Percentiles rank a stretch among this genome's conserved stretches.
These are phyloP conservation scores for Diorhabda sublineata DNA, from an alignment of 1,140 invertebrate genomes.

Conservation along the genomic window DNA sequence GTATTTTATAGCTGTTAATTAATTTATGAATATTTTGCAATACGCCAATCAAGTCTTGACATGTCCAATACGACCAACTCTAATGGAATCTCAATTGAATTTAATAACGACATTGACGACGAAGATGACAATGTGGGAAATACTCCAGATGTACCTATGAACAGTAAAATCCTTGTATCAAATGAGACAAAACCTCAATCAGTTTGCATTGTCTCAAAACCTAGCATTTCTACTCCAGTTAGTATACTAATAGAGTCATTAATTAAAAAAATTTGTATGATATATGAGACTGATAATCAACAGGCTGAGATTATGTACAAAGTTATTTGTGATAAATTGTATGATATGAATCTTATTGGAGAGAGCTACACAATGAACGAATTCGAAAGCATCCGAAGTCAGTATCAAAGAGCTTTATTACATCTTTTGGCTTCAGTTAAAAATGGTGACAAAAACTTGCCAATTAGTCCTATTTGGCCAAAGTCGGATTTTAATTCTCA, in stretches of 20 bases:
- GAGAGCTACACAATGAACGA: constrained; percentile 61
- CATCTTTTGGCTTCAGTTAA: constrained; percentile 56
- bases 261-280: constrained; percentile 58
- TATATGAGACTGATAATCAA: constrained; percentile 55
- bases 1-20: neutral
- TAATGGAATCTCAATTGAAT: constrained; percentile 5
- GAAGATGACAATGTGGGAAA: neutral
- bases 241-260: constrained; percentile 62
- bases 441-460: constrained; percentile 50
- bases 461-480: constrained; percentile 48
- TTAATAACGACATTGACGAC: neutral
- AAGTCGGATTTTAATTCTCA: constrained; percentile 53
- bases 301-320: constrained; percentile 57
- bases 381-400: constrained; percentile 60
- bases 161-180: neutral
- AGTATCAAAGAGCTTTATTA: constrained; percentile 60
- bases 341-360: constrained; percentile 63
- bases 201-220: constrained; percentile 6
- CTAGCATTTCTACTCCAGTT: constrained; percentile 48
- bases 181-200: constrained; percentile 5
- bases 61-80: constrained; percentile 6
- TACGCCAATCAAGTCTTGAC: neutral
- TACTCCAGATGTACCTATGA: neutral
- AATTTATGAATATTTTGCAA: constrained; percentile 17
- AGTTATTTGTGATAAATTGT: constrained; percentile 60